These are phyloP conservation scores for Tachypleus tridentatus DNA, from an alignment of 1,140 invertebrate genomes.

Conservation along the genomic window DNA sequence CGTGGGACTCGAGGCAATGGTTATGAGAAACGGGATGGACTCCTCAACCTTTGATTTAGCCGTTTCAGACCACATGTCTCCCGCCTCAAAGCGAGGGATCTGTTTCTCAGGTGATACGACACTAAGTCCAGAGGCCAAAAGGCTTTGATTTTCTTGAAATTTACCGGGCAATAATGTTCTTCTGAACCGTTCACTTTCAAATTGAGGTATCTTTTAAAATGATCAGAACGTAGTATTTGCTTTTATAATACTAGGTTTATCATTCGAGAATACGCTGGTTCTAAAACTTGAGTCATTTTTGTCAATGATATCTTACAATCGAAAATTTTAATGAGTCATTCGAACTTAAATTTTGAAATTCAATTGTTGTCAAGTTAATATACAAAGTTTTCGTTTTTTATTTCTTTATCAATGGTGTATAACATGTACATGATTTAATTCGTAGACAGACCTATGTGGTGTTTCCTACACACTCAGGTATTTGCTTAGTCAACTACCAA, in stretches of 20 bases:
- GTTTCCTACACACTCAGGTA: no score
- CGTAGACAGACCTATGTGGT: no score
- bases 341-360: no score
- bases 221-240: slow-evolving; percentile 5
- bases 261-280: slow-evolving; percentile 6
- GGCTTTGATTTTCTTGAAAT: slow-evolving; percentile 9
- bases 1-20: slow-evolving; percentile 16
- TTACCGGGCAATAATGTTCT: slow-evolving; percentile 7
- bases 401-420: no score
- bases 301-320: slow-evolving; percentile 6
- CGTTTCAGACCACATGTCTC: slow-evolving; percentile 11
- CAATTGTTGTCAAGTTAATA: no score
- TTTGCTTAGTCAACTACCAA: no score
- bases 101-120: slow-evolving; percentile 17
- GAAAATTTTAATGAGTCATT: slow-evolving; percentile 1
- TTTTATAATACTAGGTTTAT: neutral
- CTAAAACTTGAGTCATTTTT: slow-evolving; percentile 12
- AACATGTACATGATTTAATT: no score
- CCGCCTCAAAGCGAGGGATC: slow-evolving; percentile 13
- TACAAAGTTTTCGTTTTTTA: no score
- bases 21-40: neutral
- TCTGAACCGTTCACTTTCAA: slow-evolving; percentile 11
- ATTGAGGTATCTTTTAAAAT: slow-evolving; percentile 8
- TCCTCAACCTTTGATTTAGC: neutral
- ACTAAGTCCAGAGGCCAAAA: slow-evolving; percentile 18